Base-by-base conservation (phyloP, 2,888 invertebrate species). In the Thera britannica region DNA sequence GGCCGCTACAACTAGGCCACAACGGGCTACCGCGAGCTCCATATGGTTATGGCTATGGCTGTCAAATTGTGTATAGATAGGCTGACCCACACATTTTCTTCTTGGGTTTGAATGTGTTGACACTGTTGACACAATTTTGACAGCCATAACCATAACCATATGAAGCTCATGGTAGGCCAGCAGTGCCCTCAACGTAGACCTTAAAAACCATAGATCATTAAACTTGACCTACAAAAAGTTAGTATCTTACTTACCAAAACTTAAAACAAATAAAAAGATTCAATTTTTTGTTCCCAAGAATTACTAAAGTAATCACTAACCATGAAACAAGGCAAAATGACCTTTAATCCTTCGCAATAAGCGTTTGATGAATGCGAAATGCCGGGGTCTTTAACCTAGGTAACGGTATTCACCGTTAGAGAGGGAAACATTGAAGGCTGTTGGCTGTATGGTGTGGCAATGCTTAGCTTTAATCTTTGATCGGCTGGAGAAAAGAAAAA, bases 351-450 rank as follows among this genome's bases (percentile, higher is more conserved):
- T 61, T 67, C 7, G 68, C 59, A 58, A 71, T 70, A 44, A 69
- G 35, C 68, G 71, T 74, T 60, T 70, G 69, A 71, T 12, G 52
- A 52, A 52, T 36, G 60, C 60, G 68, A 73, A 72, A 71, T 77
- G 72, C 70, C 52, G 70, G 76, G 85, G 83, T 83, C 82, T 83
- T 81, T 81, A 80, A 84, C 84, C 82, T 72, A 76, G 73, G 72
- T 81, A 81, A 82, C 82, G 83, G 83, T 79, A 74, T 65, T 63
- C 72, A 80, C 86, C 85, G 86, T 87, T 87, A 86, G 69, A 81
- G 82, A 58, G 85, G 85, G 80, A 75, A 67, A 58, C 64, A 72
- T 76, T 77, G 76, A 61, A 68, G 74, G 79, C 73, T 69, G 75
- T 69, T 75, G 46, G 76, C 72, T 46, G 44, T 46, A 7, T 52